Evolutionary conservation across 1,140 invertebrate species (phyloP), one percentile per base, ranked within the genome.

Genomic region (Ceratina calcarata): DNA sequence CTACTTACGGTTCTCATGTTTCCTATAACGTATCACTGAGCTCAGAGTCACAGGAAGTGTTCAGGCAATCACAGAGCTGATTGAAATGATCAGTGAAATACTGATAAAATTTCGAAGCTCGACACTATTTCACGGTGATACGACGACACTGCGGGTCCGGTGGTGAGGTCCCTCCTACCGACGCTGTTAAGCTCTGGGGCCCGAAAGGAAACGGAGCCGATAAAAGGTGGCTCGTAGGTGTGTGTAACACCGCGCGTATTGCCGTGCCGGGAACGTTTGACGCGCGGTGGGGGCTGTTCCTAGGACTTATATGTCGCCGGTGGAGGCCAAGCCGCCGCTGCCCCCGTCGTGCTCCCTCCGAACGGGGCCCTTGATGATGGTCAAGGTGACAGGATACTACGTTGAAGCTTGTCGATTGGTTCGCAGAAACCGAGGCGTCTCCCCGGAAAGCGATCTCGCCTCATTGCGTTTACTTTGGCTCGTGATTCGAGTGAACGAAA

Each of bases 301-400:
- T 86, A 85, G 82, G 83, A 89, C 87, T 90, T 90, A 90, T 90
- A 90, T 90, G 87, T 90, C 83, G 83, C 69, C 82, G 84, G 45
- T 87, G 90, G 89, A 90, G 89, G 89, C 84, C 89, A 84, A 66
- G 74, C 75, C 70, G 78, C 55, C 77, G 77, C 66, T 84, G 64
- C 51, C 51, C 71, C 77, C 79, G 10, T 45, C 37, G 65, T 72
- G 51, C 78, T 64, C 53, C 51, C 66, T 66, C 68, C 45, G 67
- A 49, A 45, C 24, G 68, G 61, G 51, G 76, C 74, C 78, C 79
- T 71, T 51, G 58, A 75, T 73, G 86, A 90, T 84, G 89, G 89
- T 90, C 90, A 90, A 90, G 90, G 89, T 87, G 68, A 86, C 73
- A 45, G 37, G 37, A 45, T 77, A 58, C 66, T 81, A 84, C 82